phyloP scores from a whole-genome alignment of 2,797 vertebrate species.

The Notamacropus eugenii region DNA sequence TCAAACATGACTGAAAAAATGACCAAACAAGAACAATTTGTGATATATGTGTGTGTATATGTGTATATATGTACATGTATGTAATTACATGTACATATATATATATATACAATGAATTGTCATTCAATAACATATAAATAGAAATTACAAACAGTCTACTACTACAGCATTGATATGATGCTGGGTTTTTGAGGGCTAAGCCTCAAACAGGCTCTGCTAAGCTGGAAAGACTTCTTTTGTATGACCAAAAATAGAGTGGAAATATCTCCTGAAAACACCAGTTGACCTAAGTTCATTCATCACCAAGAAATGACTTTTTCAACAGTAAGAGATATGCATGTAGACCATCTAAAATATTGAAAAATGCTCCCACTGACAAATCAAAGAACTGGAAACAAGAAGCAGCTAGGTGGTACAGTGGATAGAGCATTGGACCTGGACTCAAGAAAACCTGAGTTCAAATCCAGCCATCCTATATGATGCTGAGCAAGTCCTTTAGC shows the following conservation, averaged over 20 bases:
- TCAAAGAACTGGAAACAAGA: background rate
- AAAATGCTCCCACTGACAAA: background rate
- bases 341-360: background rate
- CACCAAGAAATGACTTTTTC: background rate
- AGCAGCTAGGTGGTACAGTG: background rate
- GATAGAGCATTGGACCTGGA: background rate
- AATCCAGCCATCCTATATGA: background rate
- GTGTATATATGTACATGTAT: too few relatives aligned
- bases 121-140: background rate
- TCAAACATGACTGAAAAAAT: too few relatives aligned
- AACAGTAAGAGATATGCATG: background rate
- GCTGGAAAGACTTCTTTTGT: background rate
- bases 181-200: background rate
- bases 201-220: background rate
- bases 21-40: background rate
- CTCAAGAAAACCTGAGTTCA: background rate
- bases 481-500: background rate
- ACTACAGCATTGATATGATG: background rate
- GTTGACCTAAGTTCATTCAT: background rate
- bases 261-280: background rate
- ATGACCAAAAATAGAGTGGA: background rate
- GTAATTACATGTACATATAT: too few relatives aligned
- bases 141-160: background rate
- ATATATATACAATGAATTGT: background rate
- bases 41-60: too few relatives aligned